Conservation (phyloP, 2,888 invertebrate species). For the Ligdia adustata region DNA sequence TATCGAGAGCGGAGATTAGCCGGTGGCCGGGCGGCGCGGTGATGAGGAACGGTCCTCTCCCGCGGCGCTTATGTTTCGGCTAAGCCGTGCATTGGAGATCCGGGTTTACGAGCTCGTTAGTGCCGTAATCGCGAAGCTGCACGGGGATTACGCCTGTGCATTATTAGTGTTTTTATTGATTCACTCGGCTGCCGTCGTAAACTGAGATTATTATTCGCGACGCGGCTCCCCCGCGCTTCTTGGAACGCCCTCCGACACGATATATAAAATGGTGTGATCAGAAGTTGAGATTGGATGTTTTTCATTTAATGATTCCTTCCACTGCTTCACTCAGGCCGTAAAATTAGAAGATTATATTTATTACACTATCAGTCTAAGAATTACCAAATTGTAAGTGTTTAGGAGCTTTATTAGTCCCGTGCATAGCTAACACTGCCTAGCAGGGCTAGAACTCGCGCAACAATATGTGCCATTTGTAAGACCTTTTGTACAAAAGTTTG, state of each 20-base stretch:
- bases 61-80: conserved; percentile 62
- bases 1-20: conserved; percentile 29
- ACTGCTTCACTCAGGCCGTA: no score
- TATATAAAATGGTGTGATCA: conserved; percentile 16
- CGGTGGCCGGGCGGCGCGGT: conserved; percentile 1
- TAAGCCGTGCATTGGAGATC: conserved; percentile 79
- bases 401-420: no score
- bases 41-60: conserved; percentile 28
- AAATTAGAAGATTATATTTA: no score
- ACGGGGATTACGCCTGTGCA: conserved; percentile 82
- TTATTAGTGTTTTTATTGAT: conserved; percentile 85
- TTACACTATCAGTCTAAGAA: no score
- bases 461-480: background rate
- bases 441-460: background rate
- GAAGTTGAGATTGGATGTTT: no score
- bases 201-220: conserved; percentile 83
- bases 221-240: conserved; percentile 53
- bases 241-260: conserved; percentile 45
- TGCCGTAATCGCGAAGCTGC: conserved; percentile 80
- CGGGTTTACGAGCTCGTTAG: conserved; percentile 83
- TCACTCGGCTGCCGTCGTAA: conserved; percentile 83
- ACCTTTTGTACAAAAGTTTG: conserved; percentile 7
- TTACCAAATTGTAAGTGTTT: no score
- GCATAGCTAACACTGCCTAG: background rate
- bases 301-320: no score